phyloP scores from a whole-genome alignment of 2,113 vertebrate species.

The Pelecanoides urinatrix region DNA sequence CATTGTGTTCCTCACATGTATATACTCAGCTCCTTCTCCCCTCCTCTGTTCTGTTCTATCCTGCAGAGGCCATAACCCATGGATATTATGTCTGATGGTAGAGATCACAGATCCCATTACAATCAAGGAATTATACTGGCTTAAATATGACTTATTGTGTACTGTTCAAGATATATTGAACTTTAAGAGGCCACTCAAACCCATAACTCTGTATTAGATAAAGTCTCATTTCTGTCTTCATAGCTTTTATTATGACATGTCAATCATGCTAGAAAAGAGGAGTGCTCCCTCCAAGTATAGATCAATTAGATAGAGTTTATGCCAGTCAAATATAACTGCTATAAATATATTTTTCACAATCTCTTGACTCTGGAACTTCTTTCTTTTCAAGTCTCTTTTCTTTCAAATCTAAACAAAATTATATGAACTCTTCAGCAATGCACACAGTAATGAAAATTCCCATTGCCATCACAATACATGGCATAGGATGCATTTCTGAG shows the following conservation, averaged over 20 bases:
- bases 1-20: neutral
- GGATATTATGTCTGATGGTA: neutral
- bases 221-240: neutral
- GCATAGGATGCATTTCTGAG: neutral
- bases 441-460: neutral
- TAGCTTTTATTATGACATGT: neutral
- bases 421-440: neutral
- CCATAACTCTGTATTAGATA: neutral
- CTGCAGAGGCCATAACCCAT: neutral
- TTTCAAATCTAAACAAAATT: neutral
- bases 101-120: neutral
- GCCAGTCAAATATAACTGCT: neutral
- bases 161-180: neutral
- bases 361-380: neutral
- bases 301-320: neutral
- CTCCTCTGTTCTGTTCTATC: neutral
- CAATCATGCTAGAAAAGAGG: neutral
- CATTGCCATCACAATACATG: neutral
- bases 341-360: neutral
- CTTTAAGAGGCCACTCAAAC: neutral
- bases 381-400: neutral
- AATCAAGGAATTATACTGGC: neutral
- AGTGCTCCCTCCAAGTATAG: neutral
- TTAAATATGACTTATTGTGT: neutral
- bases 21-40: neutral